Base-by-base conservation (phyloP, 2,113 vertebrate species). In the Alosa alosa region DNA sequence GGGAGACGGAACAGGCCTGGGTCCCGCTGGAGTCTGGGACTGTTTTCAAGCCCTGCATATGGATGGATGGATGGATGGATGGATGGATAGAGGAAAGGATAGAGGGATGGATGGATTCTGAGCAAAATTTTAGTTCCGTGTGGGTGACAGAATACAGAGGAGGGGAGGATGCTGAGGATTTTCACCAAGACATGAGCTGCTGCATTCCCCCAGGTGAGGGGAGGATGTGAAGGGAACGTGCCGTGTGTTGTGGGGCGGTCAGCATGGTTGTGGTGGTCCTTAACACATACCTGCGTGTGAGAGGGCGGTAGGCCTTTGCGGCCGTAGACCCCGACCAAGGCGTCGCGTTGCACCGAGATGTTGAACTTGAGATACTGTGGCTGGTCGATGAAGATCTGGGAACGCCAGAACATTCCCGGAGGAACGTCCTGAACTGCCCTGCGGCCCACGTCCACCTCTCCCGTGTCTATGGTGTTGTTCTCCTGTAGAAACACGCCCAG, bases 361-460 rank as follows among this genome's bases (percentile, higher is more conserved):
- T 99, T 99, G 95, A 99, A 99, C 92, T 99, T 99, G 85, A 99
- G 94, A 90, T 99, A 99, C 91, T 98, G 98, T 6, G 98, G 98
- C 86, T 98, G 97, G 93, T 99, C 98, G 86, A 99, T 97, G 86
- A 96, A 97, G n/a, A 99, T 95, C 87, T 99, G 98, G 47, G 98
- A 98, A 92, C 98, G 96, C 98, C 98, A 99, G 90, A 99, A 99
- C 88, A 98, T 96, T 87, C 98, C 98, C 1, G 97, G 97, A 83
- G 97, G 98, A 82, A 99, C 94, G 57, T 99, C 98, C 90, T 99
- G 98, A 89, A 97, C 91, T 0, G 96, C 96, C 95, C 97, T 94
- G 89, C 96, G 95, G 46, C 98, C 98, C 93, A 99, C 96, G 82
- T 99, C 98, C 91, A 99, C 95, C 93, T 99, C 97, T 89, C 98